A percentile compares a stretch with the other conserved stretches of the same genome.
Evolutionary conservation across 2,888 invertebrate genomes (phyloP).

Genomic region (Cantharis nigra): DNA sequence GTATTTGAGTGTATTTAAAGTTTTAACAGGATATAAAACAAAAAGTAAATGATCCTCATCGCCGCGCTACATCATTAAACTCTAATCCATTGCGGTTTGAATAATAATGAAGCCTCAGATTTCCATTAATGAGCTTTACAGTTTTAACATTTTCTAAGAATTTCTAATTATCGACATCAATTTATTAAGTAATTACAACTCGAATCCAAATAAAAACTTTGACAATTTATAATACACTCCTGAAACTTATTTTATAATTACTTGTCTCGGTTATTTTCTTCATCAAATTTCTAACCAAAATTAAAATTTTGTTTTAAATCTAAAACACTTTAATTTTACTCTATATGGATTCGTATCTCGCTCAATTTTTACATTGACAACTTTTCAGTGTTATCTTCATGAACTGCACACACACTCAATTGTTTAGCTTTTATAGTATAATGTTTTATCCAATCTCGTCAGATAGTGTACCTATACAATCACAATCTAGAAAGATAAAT

Average conservation of each 20-base stretch:
- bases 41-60: conserved; percentile 20
- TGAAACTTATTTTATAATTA: background rate
- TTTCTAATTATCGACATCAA: conserved; percentile 18
- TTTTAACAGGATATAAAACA: conserved; percentile 15
- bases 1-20: conserved; percentile 8
- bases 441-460: background rate
- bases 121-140: conserved; percentile 20
- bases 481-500: background rate
- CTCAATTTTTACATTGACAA: background rate
- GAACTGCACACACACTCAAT: background rate
- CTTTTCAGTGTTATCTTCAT: background rate
- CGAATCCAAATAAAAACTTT: background rate
- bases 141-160: conserved; percentile 16
- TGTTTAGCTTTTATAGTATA: background rate
- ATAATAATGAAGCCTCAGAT: conserved; percentile 22
- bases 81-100: conserved; percentile 18
- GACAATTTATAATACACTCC: background rate
- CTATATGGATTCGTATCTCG: background rate
- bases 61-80: conserved; percentile 20
- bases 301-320: background rate
- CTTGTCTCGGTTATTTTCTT: background rate
- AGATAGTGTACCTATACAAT: background rate
- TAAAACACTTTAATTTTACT: background rate
- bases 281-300: background rate
- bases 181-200: conserved; percentile 16